Conservation (phyloP, 1,140 invertebrate species). For the Hydropsyche tenuis region DNA sequence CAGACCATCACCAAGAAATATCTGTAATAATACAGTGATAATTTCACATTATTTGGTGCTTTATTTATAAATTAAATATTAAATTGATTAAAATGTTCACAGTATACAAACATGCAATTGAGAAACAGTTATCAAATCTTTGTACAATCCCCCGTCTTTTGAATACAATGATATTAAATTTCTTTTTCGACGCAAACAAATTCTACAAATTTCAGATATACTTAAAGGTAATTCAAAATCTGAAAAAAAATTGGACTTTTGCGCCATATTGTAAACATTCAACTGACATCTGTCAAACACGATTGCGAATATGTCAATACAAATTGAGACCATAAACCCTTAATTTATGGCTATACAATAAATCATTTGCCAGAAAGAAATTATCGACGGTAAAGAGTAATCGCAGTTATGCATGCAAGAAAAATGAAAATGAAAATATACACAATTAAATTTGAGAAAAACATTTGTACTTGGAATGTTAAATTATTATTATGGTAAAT, state of each 20-base stretch:
- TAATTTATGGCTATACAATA: too few species aligned
- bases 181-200: constrained; percentile 6
- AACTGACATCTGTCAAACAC: constrained; percentile 7
- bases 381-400: too few species aligned
- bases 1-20: constrained; percentile 4
- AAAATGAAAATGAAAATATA: too few species aligned
- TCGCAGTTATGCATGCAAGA: too few species aligned
- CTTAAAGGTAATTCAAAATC: constrained; percentile 4
- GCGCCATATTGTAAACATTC: background rate
- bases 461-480: too few species aligned
- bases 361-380: too few species aligned
- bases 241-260: background rate
- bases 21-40: background rate
- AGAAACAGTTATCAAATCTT: background rate
- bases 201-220: constrained; percentile 15
- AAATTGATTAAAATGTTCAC: background rate
- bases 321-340: too few species aligned
- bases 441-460: too few species aligned
- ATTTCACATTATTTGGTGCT: background rate
- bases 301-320: background rate
- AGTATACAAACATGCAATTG: constrained; percentile 14
- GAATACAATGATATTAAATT: constrained; percentile 6
- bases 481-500: too few species aligned
- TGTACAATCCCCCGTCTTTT: background rate
- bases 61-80: background rate